phyloP scores from a whole-genome alignment of 23 tunicate species.

The Halocynthia aurantium region DNA sequence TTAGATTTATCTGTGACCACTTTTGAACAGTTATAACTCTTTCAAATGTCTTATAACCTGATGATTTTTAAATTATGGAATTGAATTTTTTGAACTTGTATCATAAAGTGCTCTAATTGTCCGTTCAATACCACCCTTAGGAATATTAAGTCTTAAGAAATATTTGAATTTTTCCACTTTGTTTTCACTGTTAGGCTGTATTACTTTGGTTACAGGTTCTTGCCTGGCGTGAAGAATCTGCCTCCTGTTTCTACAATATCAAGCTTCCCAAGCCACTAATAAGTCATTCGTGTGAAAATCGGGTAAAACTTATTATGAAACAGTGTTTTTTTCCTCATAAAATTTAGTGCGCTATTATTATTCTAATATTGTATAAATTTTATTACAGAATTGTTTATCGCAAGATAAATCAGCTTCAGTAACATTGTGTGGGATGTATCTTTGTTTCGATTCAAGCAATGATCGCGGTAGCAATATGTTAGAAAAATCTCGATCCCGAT shows the following conservation, averaged over 20 bases:
- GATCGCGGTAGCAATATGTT: neutral
- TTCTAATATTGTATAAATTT: too few relatives aligned
- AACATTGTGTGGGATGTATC: conserved; percentile 31
- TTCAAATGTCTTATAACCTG: neutral
- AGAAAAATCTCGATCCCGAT: conserved; percentile 33
- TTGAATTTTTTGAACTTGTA: neutral
- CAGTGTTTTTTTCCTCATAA: neutral
- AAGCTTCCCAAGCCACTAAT: conserved; percentile 25
- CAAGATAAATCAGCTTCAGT: conserved; percentile 44
- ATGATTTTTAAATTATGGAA: neutral
- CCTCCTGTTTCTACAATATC: conserved; percentile 12
- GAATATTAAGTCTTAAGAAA: too few relatives aligned
- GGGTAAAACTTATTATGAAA: conserved; percentile 29
- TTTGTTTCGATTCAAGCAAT: neutral
- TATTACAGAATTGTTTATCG: conserved; percentile 50
- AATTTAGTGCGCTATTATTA: too few relatives aligned
- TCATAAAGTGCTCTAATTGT: neutral
- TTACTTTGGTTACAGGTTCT: neutral
- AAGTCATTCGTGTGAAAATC: conserved; percentile 45
- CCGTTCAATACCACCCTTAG: too few relatives aligned
- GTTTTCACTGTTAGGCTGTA: neutral
- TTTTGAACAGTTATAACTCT: neutral
- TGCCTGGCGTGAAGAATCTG: neutral
- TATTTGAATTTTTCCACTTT: too few relatives aligned
- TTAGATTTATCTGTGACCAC: neutral